A percentile compares a stretch with the other conserved stretches of the same genome.
phyloP scores from a whole-genome alignment of 2,888 invertebrate species.

The Ormyrus rosae region DNA sequence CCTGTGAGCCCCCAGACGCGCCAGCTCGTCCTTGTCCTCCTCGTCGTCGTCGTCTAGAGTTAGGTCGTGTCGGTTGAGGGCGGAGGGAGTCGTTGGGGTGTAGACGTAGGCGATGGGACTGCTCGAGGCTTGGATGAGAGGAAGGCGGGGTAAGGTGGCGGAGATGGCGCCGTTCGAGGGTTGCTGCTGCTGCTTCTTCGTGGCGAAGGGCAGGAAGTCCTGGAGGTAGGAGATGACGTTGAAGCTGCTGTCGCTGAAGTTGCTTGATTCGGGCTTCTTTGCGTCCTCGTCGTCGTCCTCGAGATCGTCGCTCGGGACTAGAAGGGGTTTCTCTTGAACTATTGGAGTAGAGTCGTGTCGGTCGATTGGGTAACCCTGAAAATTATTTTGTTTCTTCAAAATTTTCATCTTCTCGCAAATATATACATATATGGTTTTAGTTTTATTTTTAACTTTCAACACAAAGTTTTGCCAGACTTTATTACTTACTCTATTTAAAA shows the following conservation, averaged over 20 bases:
- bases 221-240: constrained; percentile 76
- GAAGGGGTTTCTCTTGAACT: constrained; percentile 75
- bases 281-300: constrained; percentile 57
- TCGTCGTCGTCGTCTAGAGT: constrained; percentile 52
- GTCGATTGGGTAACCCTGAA: constrained; percentile 37
- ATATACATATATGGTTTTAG: neutral
- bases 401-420: neutral
- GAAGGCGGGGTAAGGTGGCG: constrained; percentile 69
- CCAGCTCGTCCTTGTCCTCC: constrained; percentile 57
- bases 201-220: constrained; percentile 75
- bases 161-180: constrained; percentile 62
- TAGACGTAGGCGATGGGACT: constrained; percentile 82
- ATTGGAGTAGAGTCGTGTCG: constrained; percentile 27
- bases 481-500: neutral
- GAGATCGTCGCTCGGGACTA: constrained; percentile 71
- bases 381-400: neutral
- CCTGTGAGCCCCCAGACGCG: neutral
- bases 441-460: neutral
- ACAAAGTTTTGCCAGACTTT: neutral
- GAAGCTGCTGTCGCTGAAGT: constrained; percentile 67
- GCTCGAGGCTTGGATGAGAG: constrained; percentile 75
- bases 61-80: constrained; percentile 61
- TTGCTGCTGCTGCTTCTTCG: constrained; percentile 57
- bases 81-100: constrained; percentile 79
- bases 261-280: constrained; percentile 32